phyloP scores from a whole-genome alignment of 2,797 vertebrate species.

The Champsocephalus gunnari region DNA sequence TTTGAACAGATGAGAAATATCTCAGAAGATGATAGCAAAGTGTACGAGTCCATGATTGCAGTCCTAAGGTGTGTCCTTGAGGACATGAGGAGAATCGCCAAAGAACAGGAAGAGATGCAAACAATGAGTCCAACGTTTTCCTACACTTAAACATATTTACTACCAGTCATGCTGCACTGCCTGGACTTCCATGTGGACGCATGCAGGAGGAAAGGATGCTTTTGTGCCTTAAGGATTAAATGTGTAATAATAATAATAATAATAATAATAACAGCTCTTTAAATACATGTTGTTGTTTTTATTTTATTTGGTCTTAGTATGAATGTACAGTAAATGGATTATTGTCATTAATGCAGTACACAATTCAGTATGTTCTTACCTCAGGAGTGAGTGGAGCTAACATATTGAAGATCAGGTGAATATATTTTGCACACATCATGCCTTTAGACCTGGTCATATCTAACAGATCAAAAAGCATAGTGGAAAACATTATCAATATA shows the following conservation, averaged over 20 bases:
- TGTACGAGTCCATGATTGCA: conserved; percentile 85
- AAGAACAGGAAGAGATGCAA: conserved; percentile 42
- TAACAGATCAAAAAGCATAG: conserved; percentile 14
- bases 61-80: conserved; percentile 86
- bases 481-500: conserved; percentile 1
- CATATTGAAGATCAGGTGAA: conserved; percentile 28
- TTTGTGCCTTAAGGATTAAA: conserved; percentile 67
- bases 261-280: too few species aligned
- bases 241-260: not conserved
- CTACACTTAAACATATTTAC: conserved; percentile 13
- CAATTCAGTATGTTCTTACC: conserved; percentile 23
- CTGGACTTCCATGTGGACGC: not conserved
- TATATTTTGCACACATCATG: conserved; percentile 36
- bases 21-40: conserved; percentile 80
- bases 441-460: conserved; percentile 57
- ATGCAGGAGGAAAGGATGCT: conserved; percentile 16
- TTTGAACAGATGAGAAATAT: conserved; percentile 82
- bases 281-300: too few species aligned
- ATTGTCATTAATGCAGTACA: conserved; percentile 1
- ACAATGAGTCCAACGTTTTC: conserved; percentile 26
- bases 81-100: conserved; percentile 80
- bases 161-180: not conserved
- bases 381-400: not conserved
- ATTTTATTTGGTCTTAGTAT: not conserved
- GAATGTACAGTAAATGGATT: conserved; percentile 10